Evolutionary conservation across 2,797 vertebrate genomes (phyloP).

Genomic region (Ara ararauna): DNA sequence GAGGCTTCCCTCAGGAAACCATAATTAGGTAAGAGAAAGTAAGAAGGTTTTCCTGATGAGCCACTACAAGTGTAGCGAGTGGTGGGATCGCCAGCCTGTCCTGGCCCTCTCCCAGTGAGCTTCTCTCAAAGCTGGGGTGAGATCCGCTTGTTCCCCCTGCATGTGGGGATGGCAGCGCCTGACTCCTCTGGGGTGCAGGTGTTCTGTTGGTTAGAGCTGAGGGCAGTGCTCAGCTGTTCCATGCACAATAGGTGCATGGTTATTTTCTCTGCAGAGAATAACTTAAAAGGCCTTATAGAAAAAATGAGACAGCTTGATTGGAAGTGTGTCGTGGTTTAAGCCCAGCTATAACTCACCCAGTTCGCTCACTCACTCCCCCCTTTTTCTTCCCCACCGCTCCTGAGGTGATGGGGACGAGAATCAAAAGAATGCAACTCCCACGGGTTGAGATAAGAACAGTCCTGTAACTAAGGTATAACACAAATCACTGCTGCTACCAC

Average conservation of each 20-base stretch:
- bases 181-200: not conserved
- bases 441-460: no score
- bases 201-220: not conserved
- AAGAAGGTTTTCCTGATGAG: not conserved
- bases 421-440: no score
- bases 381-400: no score
- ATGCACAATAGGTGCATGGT: not conserved
- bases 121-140: fast-evolving
- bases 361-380: no score
- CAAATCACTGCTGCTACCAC: no score
- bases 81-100: not conserved
- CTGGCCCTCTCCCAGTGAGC: not conserved
- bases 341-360: no score
- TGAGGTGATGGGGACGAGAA: no score
- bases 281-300: not conserved
- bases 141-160: not conserved
- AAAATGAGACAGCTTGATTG: not conserved
- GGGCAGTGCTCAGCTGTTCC: not conserved
- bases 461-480: no score
- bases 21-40: not conserved
- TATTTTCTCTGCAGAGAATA: not conserved
- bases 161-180: not conserved
- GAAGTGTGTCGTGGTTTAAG: no score
- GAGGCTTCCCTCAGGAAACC: not conserved
- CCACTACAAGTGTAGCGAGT: not conserved